phyloP scores from a whole-genome alignment of 1,140 invertebrate species.

The Eciton burchellii region DNA sequence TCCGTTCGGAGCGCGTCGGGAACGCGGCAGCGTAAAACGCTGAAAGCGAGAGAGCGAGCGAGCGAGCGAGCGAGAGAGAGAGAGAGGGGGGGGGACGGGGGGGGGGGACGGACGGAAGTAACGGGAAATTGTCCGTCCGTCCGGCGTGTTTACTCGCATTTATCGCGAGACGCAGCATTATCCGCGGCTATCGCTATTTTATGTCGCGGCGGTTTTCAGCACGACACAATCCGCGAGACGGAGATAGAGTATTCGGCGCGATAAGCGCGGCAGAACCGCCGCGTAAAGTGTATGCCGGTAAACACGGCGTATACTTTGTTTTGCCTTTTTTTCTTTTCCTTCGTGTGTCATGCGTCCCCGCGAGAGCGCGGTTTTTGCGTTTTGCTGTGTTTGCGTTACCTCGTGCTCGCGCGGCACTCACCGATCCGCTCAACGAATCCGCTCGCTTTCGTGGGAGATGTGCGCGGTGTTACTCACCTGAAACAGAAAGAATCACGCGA shows the following conservation, averaged over 20 bases:
- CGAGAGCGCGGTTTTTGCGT: too few relatives aligned
- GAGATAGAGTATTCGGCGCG: not conserved
- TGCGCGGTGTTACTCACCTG: slow-evolving; percentile 50
- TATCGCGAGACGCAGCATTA: slow-evolving; percentile 47
- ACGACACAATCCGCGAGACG: not conserved
- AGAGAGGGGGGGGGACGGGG: too few relatives aligned
- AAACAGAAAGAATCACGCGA: slow-evolving; percentile 37
- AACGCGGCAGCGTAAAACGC: too few relatives aligned
- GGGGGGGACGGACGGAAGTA: slow-evolving; percentile 8
- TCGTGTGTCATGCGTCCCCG: too few relatives aligned
- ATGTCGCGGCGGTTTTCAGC: slow-evolving; percentile 23
- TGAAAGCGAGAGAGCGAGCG: too few relatives aligned
- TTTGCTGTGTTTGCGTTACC: not conserved
- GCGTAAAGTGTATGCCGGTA: not conserved
- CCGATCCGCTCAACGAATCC: not conserved
- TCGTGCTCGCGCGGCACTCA: not conserved
- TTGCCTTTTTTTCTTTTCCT: not conserved
- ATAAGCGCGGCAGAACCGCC: not conserved
- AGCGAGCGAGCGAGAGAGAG: too few relatives aligned
- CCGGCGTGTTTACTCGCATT: not conserved
- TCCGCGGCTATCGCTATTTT: slow-evolving; percentile 2
- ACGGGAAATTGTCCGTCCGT: slow-evolving; percentile 19
- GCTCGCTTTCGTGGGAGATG: not conserved
- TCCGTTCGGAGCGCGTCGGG: too few relatives aligned
- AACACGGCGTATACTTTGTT: not conserved